Percentiles rank a stretch among this genome's conserved stretches.
Conservation (phyloP, 2,113 vertebrate genomes). For the Neotragus pygmaeus region DNA sequence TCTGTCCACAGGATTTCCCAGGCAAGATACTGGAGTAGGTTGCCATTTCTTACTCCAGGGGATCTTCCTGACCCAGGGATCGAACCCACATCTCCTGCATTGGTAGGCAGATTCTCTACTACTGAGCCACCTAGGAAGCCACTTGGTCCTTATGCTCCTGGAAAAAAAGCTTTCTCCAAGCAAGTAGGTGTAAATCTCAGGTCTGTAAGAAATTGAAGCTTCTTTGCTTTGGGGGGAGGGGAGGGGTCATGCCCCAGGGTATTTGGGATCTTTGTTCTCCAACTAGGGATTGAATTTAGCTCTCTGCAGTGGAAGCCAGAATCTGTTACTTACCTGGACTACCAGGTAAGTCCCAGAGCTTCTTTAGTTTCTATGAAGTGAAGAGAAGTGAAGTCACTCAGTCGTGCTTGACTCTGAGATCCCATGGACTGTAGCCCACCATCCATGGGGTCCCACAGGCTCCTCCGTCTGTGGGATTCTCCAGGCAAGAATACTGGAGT, state of each 20-base stretch:
- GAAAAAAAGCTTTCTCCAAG: background rate
- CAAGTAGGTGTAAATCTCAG: background rate
- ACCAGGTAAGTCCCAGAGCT: background rate
- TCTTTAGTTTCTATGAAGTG: background rate
- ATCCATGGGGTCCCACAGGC: too few species aligned
- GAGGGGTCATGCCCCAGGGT: background rate
- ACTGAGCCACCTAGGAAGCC: background rate
- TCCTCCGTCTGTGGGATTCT: fast-evolving
- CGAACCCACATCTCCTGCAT: background rate
- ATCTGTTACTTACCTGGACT: background rate
- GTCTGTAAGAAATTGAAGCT: background rate
- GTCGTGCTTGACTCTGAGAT: fast-evolving
- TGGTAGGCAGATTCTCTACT: background rate
- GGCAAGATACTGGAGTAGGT: background rate
- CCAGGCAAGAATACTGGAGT: too few species aligned
- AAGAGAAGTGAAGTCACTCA: too few species aligned
- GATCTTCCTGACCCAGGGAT: background rate
- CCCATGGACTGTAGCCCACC: too few species aligned
- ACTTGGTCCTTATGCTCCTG: background rate
- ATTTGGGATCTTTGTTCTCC: background rate
- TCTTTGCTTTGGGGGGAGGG: background rate
- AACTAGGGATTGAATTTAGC: background rate
- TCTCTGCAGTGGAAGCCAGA: background rate
- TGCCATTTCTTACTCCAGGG: background rate
- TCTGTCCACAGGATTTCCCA: background rate